phyloP scores from a whole-genome alignment of 2,888 invertebrate genomes.

The Oconnorella tubifera region DNA sequence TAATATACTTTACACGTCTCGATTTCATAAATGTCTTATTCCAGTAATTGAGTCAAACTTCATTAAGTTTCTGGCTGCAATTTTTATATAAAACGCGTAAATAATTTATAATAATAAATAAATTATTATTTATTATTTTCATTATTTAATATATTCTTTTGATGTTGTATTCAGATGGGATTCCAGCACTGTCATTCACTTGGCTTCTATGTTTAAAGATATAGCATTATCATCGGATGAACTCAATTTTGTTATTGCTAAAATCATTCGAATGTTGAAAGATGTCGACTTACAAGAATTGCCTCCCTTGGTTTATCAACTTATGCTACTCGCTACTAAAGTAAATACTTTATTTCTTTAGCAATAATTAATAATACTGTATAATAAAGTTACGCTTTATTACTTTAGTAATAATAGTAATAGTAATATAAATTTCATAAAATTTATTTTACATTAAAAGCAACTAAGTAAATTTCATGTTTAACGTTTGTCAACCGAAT shows the following conservation, averaged over 20 bases:
- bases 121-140: no score
- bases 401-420: not conserved
- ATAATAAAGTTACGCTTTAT: no score
- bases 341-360: constrained; percentile 34
- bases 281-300: constrained; percentile 50
- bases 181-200: constrained; percentile 42
- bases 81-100: no score
- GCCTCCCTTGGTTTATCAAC: constrained; percentile 54
- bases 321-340: constrained; percentile 52
- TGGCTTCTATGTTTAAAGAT: constrained; percentile 53
- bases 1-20: no score
- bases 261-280: constrained; percentile 47
- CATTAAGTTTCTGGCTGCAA: no score
- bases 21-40: no score
- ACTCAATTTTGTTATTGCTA: constrained; percentile 50
- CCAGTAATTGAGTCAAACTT: no score
- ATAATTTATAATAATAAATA: no score
- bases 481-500: no score
- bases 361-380: no score
- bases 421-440: no score
- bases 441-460: not conserved
- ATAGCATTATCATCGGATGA: constrained; percentile 49
- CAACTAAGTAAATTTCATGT: not conserved
- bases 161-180: constrained; percentile 46
- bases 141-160: no score